Conservation (phyloP, 1,140 invertebrate genomes). For the Drosophila mayri region DNA sequence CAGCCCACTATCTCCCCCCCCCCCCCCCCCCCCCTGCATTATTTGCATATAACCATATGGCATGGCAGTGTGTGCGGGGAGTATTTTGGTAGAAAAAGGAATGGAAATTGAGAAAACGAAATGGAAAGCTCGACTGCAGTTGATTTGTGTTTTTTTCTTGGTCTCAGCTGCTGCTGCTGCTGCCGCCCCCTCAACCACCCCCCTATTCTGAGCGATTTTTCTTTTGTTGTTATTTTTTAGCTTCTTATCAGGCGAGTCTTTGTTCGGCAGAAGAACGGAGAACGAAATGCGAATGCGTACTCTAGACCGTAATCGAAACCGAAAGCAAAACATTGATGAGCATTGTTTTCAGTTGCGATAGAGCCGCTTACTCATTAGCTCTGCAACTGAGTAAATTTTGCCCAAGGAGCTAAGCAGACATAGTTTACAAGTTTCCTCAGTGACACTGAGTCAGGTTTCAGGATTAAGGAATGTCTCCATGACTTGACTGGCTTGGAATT, state of each 20-base stretch:
- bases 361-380: conserved; percentile 40
- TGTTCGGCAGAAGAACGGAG: conserved; percentile 30
- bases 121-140: conserved; percentile 61
- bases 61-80: conserved; percentile 1
- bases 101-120: conserved; percentile 63
- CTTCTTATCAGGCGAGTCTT: conserved; percentile 44
- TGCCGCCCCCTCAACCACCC: neutral
- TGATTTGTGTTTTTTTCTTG: conserved; percentile 63
- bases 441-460: conserved; percentile 13
- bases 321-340: conserved; percentile 41
- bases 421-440: neutral
- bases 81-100: conserved; percentile 48
- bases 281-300: conserved; percentile 12
- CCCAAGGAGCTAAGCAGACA: conserved; percentile 5
- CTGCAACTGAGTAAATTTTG: conserved; percentile 3
- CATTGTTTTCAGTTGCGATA: conserved; percentile 39
- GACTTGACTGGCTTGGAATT: conserved; percentile 1
- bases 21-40: conserved; percentile 6
- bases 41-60: conserved; percentile 53
- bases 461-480: neutral
- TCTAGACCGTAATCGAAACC: conserved; percentile 39
- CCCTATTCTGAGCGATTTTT: conserved; percentile 8
- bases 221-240: conserved; percentile 32
- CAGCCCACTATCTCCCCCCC: neutral
- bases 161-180: conserved; percentile 21